Percentiles rank a stretch among this genome's conserved stretches.
phyloP scores from a whole-genome alignment of 2,888 invertebrate genomes.

The Leptopterna dolabrata region DNA sequence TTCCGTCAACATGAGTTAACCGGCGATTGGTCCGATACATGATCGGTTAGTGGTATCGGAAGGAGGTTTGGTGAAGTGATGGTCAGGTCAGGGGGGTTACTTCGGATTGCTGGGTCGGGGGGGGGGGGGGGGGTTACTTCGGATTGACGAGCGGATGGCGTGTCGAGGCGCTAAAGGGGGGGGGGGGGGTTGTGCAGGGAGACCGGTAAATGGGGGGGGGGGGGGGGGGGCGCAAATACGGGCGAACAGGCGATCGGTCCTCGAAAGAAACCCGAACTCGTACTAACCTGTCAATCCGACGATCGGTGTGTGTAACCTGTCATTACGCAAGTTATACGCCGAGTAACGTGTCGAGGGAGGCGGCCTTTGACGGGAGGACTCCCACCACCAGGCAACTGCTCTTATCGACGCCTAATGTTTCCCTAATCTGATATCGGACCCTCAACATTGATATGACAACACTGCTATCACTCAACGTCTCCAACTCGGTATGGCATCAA shows the following conservation, averaged over 20 bases:
- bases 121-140: neutral
- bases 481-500: too few species aligned
- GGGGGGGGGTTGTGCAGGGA: neutral
- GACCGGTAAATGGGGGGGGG: neutral
- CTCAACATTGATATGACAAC: too few species aligned
- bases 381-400: too few species aligned
- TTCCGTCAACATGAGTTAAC: neutral
- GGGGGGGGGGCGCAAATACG: neutral
- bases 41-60: too few species aligned
- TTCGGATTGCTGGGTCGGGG: neutral
- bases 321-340: neutral
- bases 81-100: too few species aligned
- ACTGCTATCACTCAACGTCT: too few species aligned
- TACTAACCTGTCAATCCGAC: neutral
- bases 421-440: too few species aligned
- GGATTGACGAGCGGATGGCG: neutral
- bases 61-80: too few species aligned
- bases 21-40: neutral
- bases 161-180: neutral
- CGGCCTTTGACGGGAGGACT: too few species aligned
- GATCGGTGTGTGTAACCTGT: neutral
- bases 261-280: neutral
- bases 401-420: too few species aligned
- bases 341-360: too few species aligned
- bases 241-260: neutral